These are phyloP conservation scores for Ranitomeya imitator DNA, from an alignment of 2,113 vertebrate species.

Conservation along the genomic window DNA sequence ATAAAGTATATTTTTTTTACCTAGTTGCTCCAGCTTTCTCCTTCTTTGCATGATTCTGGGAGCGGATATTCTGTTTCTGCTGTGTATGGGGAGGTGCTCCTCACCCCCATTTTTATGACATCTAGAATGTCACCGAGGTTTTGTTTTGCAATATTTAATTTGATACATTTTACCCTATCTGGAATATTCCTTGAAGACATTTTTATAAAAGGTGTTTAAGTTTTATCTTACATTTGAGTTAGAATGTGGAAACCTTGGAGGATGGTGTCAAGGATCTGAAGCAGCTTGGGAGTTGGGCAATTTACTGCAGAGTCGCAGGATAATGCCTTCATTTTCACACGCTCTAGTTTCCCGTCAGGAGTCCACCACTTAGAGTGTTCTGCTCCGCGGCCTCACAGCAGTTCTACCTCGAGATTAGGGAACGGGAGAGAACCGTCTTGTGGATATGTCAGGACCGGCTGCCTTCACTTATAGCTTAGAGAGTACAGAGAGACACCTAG, in stretches of 20 bases:
- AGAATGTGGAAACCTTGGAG: not conserved
- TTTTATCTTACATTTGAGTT: not conserved
- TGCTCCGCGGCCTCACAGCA: not conserved
- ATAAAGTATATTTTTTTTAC: too few relatives aligned
- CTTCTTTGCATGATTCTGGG: too few relatives aligned
- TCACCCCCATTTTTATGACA: too few relatives aligned
- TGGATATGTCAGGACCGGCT: not conserved
- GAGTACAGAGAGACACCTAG: not conserved
- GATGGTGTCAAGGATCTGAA: not conserved
- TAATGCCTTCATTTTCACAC: slow-evolving; percentile 27
- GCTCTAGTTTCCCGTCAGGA: slow-evolving; percentile 16
- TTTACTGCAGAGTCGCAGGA: not conserved
- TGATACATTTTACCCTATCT: too few relatives aligned
- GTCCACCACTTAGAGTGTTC: not conserved
- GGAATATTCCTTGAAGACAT: too few relatives aligned
- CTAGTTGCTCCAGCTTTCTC: too few relatives aligned
- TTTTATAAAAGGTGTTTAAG: not conserved
- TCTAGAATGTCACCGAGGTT: too few relatives aligned
- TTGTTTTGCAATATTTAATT: too few relatives aligned
- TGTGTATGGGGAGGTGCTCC: too few relatives aligned
- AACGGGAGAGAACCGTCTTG: not conserved
- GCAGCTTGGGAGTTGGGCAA: not conserved
- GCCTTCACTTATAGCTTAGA: not conserved
- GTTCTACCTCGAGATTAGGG: not conserved
- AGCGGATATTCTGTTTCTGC: too few relatives aligned